phyloP scores from a whole-genome alignment of 1,140 invertebrate species.

The Drosophila nebulosa region DNA sequence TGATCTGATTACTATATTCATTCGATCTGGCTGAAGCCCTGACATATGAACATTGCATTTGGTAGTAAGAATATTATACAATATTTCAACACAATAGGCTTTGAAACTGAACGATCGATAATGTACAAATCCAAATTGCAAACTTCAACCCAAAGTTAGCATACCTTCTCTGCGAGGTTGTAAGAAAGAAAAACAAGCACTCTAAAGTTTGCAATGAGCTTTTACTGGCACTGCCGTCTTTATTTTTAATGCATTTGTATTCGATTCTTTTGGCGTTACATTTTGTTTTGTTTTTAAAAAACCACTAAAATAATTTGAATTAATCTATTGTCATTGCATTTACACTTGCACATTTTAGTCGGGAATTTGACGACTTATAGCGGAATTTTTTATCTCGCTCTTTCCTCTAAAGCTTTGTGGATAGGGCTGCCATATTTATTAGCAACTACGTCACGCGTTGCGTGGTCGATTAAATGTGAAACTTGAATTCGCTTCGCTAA shows the following conservation, averaged over 20 bases:
- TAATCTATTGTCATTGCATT: background rate
- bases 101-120: no score
- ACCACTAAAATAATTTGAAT: background rate
- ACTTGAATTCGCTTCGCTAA: background rate
- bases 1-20: no score
- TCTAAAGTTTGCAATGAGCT: background rate
- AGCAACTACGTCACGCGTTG: no score
- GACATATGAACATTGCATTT: no score
- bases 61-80: no score
- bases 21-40: no score
- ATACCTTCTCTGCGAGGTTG: background rate
- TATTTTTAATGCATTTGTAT: background rate
- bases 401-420: background rate
- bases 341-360: background rate
- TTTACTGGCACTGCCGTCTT: background rate
- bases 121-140: no score
- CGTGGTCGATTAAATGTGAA: background rate
- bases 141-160: background rate
- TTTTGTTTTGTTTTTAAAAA: background rate
- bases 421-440: background rate
- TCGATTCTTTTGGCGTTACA: background rate
- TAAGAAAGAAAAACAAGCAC: background rate
- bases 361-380: background rate
- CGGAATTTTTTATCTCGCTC: background rate
- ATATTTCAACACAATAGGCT: no score